phyloP scores from a whole-genome alignment of 2,888 invertebrate genomes.

The Callyntrura guangdongensis region DNA sequence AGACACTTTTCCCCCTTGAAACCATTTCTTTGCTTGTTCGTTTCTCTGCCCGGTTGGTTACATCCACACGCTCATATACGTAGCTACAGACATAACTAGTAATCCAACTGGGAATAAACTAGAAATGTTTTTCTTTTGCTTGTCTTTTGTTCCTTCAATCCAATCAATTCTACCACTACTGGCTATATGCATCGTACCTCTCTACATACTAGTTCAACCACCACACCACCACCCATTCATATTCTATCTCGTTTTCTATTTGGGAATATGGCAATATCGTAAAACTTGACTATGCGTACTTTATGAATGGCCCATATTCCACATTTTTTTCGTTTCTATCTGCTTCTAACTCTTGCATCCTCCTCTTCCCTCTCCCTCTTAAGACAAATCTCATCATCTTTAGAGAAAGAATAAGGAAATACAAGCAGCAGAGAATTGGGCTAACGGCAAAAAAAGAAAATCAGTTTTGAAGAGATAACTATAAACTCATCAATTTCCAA shows the following conservation, averaged over 20 bases:
- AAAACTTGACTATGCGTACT: conserved; percentile 27
- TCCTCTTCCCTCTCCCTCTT: neutral
- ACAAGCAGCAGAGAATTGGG: conserved; percentile 15
- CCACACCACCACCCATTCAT: too few species aligned
- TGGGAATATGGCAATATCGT: conserved; percentile 31
- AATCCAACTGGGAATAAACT: neutral
- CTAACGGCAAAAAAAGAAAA: conserved; percentile 22
- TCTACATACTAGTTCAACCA: too few species aligned
- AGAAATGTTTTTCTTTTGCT: neutral
- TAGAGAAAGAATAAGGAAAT: neutral
- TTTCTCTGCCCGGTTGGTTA: neutral
- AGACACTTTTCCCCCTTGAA: conserved; percentile 19
- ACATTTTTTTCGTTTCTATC: neutral
- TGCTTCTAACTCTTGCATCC: neutral
- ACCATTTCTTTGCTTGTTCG: conserved; percentile 11
- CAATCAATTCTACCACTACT: conserved; percentile 28
- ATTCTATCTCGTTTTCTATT: neutral
- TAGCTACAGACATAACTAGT: too few species aligned
- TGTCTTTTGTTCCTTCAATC: conserved; percentile 6
- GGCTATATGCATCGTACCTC: too few species aligned
- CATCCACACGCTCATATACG: too few species aligned
- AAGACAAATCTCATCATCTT: conserved; percentile 10
- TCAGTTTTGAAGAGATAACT: conserved; percentile 9
- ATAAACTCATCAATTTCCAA: neutral
- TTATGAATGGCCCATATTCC: conserved; percentile 18